These are phyloP conservation scores for Catocala nupta DNA, from an alignment of 2,888 invertebrate species.

Conservation along the genomic window DNA sequence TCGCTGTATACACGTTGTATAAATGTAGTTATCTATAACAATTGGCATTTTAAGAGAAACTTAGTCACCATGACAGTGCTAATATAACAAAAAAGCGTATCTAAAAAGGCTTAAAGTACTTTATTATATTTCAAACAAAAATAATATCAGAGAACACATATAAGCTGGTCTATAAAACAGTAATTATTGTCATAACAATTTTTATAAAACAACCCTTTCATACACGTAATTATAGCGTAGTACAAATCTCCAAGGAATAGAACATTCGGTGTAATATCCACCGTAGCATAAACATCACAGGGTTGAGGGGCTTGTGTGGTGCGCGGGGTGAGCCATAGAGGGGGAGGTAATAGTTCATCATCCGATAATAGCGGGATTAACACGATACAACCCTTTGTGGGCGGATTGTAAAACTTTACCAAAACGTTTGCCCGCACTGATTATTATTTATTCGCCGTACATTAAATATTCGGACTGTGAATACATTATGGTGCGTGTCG, in stretches of 20 bases:
- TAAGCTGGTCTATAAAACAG: constrained; percentile 13
- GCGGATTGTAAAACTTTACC: constrained; percentile 75
- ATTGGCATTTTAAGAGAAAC: too few relatives aligned
- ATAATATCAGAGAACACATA: neutral
- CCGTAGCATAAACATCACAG: constrained; percentile 52
- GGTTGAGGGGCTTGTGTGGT: constrained; percentile 25
- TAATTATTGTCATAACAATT: constrained; percentile 42
- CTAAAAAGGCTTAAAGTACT: too few relatives aligned
- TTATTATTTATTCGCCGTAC: constrained; percentile 70
- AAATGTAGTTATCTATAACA: too few relatives aligned
- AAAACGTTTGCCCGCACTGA: constrained; percentile 76
- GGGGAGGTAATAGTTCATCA: constrained; percentile 71
- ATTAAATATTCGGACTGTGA: constrained; percentile 63
- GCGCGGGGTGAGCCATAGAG: constrained; percentile 34
- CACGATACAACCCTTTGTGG: constrained; percentile 83
- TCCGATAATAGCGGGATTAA: constrained; percentile 83
- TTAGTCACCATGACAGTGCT: too few relatives aligned
- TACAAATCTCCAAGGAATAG: constrained; percentile 62
- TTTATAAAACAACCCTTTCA: constrained; percentile 57
- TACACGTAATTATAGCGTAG: constrained; percentile 50
- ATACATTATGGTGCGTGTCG: constrained; percentile 53
- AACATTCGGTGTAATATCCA: constrained; percentile 79
- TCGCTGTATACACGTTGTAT: too few relatives aligned
- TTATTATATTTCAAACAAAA: neutral
- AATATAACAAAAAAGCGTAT: too few relatives aligned